Percentiles rank a stretch among this genome's conserved stretches.
Conservation (phyloP, 37 sponge, comb jelly and placozoan species). For the Aphrocallistes beatrix region DNA sequence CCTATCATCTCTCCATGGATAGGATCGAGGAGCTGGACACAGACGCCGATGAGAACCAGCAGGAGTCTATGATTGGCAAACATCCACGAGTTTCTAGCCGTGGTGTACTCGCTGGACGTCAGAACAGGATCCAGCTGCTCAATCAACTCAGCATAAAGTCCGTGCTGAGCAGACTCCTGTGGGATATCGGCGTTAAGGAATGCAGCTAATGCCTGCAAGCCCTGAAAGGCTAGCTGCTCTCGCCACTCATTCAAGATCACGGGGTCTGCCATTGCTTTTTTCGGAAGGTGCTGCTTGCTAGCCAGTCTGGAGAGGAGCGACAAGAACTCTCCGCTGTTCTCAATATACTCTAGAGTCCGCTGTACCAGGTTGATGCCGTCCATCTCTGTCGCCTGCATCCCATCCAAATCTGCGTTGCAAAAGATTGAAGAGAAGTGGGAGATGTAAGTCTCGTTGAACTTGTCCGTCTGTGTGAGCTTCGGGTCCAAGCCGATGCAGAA, state of each 20-base stretch:
- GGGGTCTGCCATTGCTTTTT: neutral
- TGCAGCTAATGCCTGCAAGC: neutral
- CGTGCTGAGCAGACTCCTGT: too few species aligned
- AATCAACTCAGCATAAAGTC: too few species aligned
- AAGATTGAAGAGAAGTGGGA: neutral
- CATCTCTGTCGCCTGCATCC: neutral
- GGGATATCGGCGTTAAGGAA: neutral
- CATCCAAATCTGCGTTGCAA: neutral
- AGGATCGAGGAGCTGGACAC: neutral
- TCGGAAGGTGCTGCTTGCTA: neutral
- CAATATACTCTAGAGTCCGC: neutral
- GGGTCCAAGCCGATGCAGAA: conserved; percentile 36
- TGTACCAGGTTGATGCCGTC: neutral
- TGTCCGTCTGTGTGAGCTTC: conserved; percentile 10
- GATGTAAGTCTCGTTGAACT: neutral
- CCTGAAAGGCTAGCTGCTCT: neutral
- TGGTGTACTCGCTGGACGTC: too few species aligned
- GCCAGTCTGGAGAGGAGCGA: neutral
- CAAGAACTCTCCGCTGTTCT: neutral
- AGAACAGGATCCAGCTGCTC: too few species aligned
- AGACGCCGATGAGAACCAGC: neutral
- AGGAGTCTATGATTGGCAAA: neutral
- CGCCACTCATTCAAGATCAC: neutral
- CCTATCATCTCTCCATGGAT: neutral
- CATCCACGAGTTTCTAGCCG: neutral